Conservation (phyloP, 2,797 vertebrate genomes). For the Sebastes minor region DNA sequence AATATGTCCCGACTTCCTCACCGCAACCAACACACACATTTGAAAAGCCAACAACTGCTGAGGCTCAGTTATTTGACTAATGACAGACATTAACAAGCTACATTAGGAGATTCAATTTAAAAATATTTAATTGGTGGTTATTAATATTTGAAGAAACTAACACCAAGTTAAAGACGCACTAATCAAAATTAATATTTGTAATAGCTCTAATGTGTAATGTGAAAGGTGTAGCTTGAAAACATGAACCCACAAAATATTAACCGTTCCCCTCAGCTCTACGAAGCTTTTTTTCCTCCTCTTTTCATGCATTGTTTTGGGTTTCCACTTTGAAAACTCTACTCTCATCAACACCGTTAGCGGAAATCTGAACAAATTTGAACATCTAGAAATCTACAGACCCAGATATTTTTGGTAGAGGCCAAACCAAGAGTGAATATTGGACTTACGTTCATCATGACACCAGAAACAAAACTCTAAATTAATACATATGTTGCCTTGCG, state of each 20-base stretch:
- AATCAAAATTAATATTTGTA: neutral
- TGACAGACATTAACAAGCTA: neutral
- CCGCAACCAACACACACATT: constrained; percentile 19
- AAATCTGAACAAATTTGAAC: neutral
- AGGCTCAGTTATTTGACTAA: constrained; percentile 15
- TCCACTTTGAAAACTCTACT: neutral
- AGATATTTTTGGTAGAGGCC: neutral
- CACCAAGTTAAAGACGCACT: neutral
- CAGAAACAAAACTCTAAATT: neutral
- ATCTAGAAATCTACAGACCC: neutral
- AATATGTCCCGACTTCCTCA: constrained; percentile 62
- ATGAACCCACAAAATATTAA: neutral
- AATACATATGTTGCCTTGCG: neutral
- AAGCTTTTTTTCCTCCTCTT: neutral
- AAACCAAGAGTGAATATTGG: neutral
- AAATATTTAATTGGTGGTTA: neutral
- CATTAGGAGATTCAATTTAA: neutral
- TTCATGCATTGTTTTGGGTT: neutral
- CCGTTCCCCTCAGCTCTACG: neutral
- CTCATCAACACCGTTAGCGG: neutral
- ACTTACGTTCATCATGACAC: neutral
- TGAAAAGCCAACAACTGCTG: constrained; percentile 9
- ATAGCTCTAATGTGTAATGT: neutral
- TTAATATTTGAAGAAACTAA: neutral
- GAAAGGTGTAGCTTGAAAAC: neutral